These are phyloP conservation scores for Catostomus latipinnis DNA, from an alignment of 2,797 vertebrate genomes.

Conservation along the genomic window DNA sequence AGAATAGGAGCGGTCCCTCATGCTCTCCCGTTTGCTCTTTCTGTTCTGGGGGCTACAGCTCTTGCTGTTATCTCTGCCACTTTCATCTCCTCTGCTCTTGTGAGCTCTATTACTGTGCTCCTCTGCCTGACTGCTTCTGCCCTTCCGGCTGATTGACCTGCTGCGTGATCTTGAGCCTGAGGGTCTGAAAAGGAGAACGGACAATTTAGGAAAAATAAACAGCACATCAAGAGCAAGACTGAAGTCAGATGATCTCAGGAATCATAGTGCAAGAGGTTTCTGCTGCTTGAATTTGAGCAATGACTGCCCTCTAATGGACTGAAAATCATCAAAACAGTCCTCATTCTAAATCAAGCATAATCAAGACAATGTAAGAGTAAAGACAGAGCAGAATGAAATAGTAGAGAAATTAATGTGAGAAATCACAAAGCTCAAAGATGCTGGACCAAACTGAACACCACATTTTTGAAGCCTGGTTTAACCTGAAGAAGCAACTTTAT, in stretches of 20 bases:
- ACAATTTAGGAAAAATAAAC: neutral
- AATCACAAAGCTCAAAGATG: too few relatives aligned
- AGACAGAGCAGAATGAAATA: neutral
- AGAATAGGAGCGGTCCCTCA: conserved; percentile 77
- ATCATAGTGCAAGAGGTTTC: neutral
- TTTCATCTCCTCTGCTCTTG: conserved; percentile 74
- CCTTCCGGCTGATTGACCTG: conserved; percentile 82
- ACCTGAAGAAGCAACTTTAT: too few relatives aligned
- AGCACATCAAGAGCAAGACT: neutral
- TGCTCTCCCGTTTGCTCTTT: conserved; percentile 65
- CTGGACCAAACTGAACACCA: too few relatives aligned
- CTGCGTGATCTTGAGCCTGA: conserved; percentile 89
- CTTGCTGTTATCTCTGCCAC: conserved; percentile 77
- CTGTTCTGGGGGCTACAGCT: conserved; percentile 81
- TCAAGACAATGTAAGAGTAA: too few relatives aligned
- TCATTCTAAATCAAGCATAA: neutral
- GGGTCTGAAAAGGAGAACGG: conserved; percentile 63
- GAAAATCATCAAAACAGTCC: neutral
- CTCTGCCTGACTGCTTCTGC: conserved; percentile 81
- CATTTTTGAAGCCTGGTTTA: too few relatives aligned
- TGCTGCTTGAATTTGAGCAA: neutral
- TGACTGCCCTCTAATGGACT: conserved; percentile 4
- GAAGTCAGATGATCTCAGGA: neutral
- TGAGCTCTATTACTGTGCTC: conserved; percentile 78
- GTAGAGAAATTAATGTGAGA: neutral